Base-by-base conservation (phyloP, 1,140 invertebrate species). In the Drosophila azteca region DNA sequence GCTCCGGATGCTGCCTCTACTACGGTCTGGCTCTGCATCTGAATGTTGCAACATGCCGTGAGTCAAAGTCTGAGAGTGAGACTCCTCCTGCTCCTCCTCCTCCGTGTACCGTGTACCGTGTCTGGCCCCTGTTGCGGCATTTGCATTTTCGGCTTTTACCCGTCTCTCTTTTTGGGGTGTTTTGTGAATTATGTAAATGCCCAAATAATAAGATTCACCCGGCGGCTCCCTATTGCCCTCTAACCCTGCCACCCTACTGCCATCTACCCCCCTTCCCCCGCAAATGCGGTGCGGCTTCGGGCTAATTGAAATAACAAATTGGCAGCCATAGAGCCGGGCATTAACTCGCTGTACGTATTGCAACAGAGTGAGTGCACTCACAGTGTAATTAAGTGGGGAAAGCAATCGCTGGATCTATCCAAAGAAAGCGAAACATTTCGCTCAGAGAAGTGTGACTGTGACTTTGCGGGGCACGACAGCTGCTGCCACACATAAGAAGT, bases 101-200 rank as follows among this genome's bases (percentile, higher is more conserved):
- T 20, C 17, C 17, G n/a, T n/a, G n/a, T n/a, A 1, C 17, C 17
- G 17, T 20, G 17, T 20, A 20, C 17, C 5, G 13, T 26, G 50
- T 9, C 54, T 43, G 43, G 4, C 15, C 35, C 20, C 45, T 15
- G 59, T 24, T 46, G 50, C 63, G 64, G 78, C 73, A 85, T 85
- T 85, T 85, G 82, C 81, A 85, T 85, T 85, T 84, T 75, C 75
- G 73, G 58, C 61, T 79, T 65, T 63, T 5, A 3, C 11, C 62
- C 58, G 50, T 63, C 44, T 35, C 54, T 67, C 50, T 64, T 67
- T 77, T 67, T 51, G 59, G 59, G 54, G 57, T 17, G 20, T 35
- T 54, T 85, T 60, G 77, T 70, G 79, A 85, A 87, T 85, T 85
- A 87, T 87, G 83, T 82, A 87, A 88, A 87, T 88, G 75, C 57